Base-by-base conservation (phyloP, 2,113 vertebrate genomes). In the Tympanuchus pallidicinctus region DNA sequence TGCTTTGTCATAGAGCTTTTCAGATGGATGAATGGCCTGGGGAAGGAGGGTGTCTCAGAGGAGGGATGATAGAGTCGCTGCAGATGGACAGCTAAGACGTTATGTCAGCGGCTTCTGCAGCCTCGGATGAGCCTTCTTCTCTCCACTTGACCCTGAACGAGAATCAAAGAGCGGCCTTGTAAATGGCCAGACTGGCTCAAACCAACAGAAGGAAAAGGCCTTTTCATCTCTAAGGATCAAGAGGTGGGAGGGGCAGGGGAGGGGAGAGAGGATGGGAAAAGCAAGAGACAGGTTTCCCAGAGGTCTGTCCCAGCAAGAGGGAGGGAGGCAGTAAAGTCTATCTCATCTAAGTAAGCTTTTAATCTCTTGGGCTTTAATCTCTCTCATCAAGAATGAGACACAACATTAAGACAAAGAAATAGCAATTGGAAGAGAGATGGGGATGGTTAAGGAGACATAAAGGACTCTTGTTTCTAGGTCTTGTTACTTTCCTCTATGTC, bases 321-420 rank as follows among this genome's bases (percentile, higher is more conserved):
- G 43, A 95, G 17, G 24, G 36, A 92, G 73, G 59, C 45, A 96
- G 82, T 86, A 88, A 95, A 94, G 48, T 92, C 80, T 54, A 73
- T 94, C 88, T 90, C 84, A 96, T 96, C 79, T 91, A 92, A 66
- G 69, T 95, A 95, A 96, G 97, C 97, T 97, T 96, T 97, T 98
- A 97, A 97, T 97, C 97, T 96, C 93, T 96, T 86, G 60, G 61
- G 2, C 80, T 97, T 97, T 97, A 97, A 97, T 97, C 96, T 86
- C 95, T 67, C 71, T 82, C 76, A 86, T 79, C 90, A 86, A 89
- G 66, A 94, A 92, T 82, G 80, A 97, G 86, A 86, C 67, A 87
- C 86, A 89, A 13, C 63, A 59, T 93, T 93, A 92, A 84, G 36
- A 86, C 36, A 0, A 78, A 94, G 60, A 90, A 91, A 94, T 71